Conservation (phyloP, 2,797 vertebrate genomes). For the Myotis myotis region DNA sequence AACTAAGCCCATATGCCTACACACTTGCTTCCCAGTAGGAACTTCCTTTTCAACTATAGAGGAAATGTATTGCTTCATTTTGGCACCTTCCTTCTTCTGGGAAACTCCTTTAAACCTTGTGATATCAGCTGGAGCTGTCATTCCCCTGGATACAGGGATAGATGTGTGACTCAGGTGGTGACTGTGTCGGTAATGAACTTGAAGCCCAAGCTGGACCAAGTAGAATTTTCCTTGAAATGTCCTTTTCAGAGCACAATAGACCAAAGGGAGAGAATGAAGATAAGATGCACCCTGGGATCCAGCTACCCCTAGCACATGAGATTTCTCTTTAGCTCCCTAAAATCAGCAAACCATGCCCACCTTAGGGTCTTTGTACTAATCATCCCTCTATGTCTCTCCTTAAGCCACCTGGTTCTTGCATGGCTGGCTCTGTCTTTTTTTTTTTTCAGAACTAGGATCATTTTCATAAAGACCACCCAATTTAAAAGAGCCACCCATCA, state of each 20-base stretch:
- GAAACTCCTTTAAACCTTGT: background rate
- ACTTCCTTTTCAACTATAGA: background rate
- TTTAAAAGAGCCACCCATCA: background rate
- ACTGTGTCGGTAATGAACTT: background rate
- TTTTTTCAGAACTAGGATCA: background rate
- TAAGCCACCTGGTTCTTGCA: background rate
- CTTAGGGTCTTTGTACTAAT: background rate
- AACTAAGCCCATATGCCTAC: background rate
- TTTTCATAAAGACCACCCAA: background rate
- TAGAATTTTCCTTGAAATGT: background rate
- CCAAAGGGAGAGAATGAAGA: background rate
- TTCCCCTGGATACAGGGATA: background rate
- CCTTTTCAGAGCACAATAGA: background rate
- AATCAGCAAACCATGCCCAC: background rate
- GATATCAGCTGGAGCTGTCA: background rate
- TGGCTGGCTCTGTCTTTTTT: background rate
- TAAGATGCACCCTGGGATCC: background rate
- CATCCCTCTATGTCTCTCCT: background rate
- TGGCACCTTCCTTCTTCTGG: background rate
- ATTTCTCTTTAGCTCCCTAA: background rate
- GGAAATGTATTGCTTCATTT: background rate
- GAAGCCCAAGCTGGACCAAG: background rate
- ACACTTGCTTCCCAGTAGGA: background rate
- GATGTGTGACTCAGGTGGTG: background rate
- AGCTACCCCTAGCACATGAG: background rate